phyloP scores from a whole-genome alignment of 1,140 invertebrate genomes.

The Drosophila melanica region DNA sequence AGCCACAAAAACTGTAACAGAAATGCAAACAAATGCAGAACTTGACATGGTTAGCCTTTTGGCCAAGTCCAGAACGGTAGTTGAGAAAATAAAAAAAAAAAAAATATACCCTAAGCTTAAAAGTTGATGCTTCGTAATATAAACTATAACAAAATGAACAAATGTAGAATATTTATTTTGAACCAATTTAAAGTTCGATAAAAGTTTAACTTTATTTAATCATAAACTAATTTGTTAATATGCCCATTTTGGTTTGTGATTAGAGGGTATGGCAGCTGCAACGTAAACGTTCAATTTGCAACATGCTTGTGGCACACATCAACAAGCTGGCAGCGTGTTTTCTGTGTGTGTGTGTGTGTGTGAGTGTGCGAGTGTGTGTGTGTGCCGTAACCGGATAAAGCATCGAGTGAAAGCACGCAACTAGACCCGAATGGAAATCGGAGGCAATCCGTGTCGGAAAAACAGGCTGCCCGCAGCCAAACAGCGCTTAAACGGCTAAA shows the following conservation, averaged over 20 bases:
- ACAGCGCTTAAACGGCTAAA: no score
- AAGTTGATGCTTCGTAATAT: no score
- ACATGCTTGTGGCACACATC: constrained; percentile 21
- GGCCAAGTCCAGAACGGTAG: background rate
- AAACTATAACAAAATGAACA: no score
- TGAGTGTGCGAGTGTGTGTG: no score
- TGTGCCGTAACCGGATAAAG: constrained; percentile 11
- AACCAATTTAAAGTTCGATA: background rate
- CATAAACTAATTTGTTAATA: background rate
- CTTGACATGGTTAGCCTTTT: background rate
- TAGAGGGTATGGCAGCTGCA: constrained; percentile 20
- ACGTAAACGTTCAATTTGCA: constrained; percentile 42
- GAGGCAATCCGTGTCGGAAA: background rate
- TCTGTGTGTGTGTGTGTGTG: constrained; percentile 10
- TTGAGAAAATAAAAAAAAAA: no score
- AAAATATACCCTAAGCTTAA: background rate
- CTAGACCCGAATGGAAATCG: constrained; percentile 11
- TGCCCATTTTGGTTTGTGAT: background rate
- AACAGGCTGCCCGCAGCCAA: no score
- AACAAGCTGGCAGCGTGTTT: constrained; percentile 18
- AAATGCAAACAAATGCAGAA: constrained; percentile 15
- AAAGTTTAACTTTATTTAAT: no score
- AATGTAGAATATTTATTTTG: no score
- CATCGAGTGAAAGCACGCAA: constrained; percentile 30
- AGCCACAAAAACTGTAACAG: constrained; percentile 24